These are phyloP conservation scores for Python bivittatus DNA, from an alignment of 2,113 vertebrate genomes.

Conservation along the genomic window DNA sequence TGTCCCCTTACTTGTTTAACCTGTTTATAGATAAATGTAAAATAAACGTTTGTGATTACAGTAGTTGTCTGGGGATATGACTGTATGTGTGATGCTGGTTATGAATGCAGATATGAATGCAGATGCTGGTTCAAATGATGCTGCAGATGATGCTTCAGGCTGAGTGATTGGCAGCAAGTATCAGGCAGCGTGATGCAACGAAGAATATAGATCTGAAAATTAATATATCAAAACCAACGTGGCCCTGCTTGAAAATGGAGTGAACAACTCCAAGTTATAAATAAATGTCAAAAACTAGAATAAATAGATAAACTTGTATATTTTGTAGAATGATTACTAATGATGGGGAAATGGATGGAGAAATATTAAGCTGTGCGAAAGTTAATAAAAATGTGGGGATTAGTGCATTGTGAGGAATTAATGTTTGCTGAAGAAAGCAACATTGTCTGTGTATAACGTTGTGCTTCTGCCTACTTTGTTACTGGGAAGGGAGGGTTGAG, in stretches of 20 bases:
- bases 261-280: not conserved
- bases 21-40: not conserved
- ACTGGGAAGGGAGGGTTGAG: not conserved
- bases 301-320: not conserved
- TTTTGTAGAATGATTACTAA: not conserved
- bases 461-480: not conserved
- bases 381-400: not conserved
- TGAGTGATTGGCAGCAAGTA: not conserved
- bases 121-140: not conserved
- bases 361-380: not conserved
- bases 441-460: not conserved
- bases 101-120: too few relatives aligned
- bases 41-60: not conserved
- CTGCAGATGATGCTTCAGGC: not conserved
- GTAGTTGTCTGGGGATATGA: not conserved
- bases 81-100: not conserved
- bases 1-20: not conserved
- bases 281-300: not conserved
- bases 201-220: not conserved
- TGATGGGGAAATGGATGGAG: not conserved
- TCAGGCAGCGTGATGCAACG: not conserved
- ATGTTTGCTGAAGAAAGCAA: not conserved
- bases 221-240: not conserved
- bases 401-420: not conserved
- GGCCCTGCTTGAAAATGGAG: not conserved